phyloP scores from a whole-genome alignment of 2,888 invertebrate genomes.

The Eupithecia subumbrata region DNA sequence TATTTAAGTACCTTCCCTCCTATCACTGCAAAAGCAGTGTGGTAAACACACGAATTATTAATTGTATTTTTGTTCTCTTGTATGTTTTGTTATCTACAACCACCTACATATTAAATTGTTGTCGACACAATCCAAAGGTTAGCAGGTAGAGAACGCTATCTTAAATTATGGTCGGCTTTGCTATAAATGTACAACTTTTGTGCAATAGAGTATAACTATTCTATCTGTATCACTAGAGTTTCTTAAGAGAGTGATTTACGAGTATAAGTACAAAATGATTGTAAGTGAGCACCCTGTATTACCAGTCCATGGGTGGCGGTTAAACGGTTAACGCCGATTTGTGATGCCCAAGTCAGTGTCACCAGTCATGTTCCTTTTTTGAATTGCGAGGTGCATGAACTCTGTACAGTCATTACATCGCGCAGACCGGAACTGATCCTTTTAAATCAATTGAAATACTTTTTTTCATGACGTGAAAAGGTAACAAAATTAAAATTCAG shows the following conservation, averaged over 20 bases:
- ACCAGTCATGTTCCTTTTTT: conserved; percentile 33
- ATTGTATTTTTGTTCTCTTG: too few relatives aligned
- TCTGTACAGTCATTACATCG: conserved; percentile 11
- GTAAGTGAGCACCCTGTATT: not conserved
- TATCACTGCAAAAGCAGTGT: too few relatives aligned
- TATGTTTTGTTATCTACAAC: too few relatives aligned
- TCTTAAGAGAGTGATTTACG: too few relatives aligned
- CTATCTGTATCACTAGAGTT: not conserved
- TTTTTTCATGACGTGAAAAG: not conserved
- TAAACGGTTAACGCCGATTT: conserved; percentile 40
- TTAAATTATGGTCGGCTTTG: too few relatives aligned
- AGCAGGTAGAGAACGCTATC: too few relatives aligned
- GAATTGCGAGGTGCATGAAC: conserved; percentile 35
- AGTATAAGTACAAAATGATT: not conserved
- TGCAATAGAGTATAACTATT: too few relatives aligned
- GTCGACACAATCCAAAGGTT: too few relatives aligned
- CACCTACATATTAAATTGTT: too few relatives aligned
- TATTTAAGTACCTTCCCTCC: too few relatives aligned
- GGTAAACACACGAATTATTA: too few relatives aligned
- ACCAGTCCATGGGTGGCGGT: conserved; percentile 28
- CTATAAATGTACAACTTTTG: too few relatives aligned
- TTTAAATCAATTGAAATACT: conserved; percentile 7
- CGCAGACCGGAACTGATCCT: conserved; percentile 11
- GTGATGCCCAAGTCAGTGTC: conserved; percentile 30
- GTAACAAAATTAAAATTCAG: not conserved